A percentile compares a stretch with the other conserved stretches of the same genome.
Evolutionary conservation across 2,113 vertebrate genomes (phyloP).

Genomic region (Sigmodon hispidus): DNA sequence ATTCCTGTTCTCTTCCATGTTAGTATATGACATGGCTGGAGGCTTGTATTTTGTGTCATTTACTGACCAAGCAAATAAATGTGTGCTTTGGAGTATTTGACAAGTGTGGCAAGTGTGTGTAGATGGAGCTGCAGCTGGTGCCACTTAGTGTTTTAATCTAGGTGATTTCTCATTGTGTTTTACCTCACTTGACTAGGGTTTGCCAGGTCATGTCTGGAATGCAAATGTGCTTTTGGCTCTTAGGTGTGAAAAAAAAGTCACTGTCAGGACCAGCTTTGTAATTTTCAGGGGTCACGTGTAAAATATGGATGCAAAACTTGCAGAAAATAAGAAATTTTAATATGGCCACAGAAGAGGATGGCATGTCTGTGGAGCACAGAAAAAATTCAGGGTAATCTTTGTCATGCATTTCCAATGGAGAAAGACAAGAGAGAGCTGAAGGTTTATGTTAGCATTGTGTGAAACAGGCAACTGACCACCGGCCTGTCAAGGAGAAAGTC

Average conservation of each 20-base stretch:
- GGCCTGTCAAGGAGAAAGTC: background rate
- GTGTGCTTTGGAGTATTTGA: background rate
- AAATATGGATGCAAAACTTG: background rate
- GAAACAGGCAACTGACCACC: background rate
- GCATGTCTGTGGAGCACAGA: background rate
- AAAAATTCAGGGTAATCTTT: background rate
- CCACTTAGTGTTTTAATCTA: background rate
- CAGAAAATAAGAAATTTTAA: background rate
- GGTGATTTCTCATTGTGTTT: background rate
- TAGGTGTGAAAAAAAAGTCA: background rate
- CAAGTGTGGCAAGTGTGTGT: background rate
- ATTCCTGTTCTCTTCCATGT: background rate
- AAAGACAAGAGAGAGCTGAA: background rate
- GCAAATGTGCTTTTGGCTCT: background rate
- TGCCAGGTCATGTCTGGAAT: constrained; percentile 27
- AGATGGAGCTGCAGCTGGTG: background rate
- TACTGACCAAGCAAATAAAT: background rate
- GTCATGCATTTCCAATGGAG: background rate
- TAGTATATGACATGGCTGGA: constrained; percentile 27
- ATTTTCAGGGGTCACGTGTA: background rate
- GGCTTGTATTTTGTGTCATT: constrained; percentile 15
- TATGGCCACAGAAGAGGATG: background rate
- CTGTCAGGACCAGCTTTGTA: fast-evolving
- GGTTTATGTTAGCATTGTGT: background rate
- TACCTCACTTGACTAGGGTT: background rate